Evolutionary conservation across 1,140 invertebrate species (phyloP).

Genomic region (Trinorchestia longiramus): DNA sequence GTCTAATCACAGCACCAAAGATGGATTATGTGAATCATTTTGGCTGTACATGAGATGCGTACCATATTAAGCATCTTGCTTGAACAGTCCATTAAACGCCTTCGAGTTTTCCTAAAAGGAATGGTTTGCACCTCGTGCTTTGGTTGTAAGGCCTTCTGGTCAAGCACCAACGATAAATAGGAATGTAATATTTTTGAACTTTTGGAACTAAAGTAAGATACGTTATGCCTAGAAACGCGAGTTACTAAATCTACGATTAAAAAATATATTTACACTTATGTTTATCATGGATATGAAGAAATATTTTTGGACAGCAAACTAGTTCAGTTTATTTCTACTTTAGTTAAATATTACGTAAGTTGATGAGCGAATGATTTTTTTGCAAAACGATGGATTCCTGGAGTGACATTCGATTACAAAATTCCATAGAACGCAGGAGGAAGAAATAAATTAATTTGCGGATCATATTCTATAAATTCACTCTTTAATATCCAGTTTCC

Average conservation of each 20-base stretch:
- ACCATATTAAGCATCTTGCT: neutral
- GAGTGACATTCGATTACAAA: neutral
- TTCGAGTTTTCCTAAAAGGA: neutral
- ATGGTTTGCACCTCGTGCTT: neutral
- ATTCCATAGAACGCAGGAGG: neutral
- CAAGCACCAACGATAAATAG: neutral
- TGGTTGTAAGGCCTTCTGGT: neutral
- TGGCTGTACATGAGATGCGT: neutral
- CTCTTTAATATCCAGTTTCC: neutral
- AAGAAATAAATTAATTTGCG: neutral
- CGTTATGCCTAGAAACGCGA: neutral
- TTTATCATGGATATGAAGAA: neutral
- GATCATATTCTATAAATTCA: too few relatives aligned
- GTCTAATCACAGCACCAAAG: neutral
- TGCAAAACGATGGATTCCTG: neutral
- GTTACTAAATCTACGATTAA: neutral
- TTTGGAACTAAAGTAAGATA: neutral
- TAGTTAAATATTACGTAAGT: neutral
- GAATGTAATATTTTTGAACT: neutral
- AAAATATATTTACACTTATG: neutral
- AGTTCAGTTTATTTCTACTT: too few relatives aligned
- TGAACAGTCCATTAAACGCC: neutral
- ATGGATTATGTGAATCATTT: slow-evolving; percentile 1
- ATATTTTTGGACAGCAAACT: too few relatives aligned
- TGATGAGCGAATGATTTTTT: neutral